These are phyloP conservation scores for Nomada ruficornis DNA, from an alignment of 2,888 invertebrate species.

Conservation along the genomic window DNA sequence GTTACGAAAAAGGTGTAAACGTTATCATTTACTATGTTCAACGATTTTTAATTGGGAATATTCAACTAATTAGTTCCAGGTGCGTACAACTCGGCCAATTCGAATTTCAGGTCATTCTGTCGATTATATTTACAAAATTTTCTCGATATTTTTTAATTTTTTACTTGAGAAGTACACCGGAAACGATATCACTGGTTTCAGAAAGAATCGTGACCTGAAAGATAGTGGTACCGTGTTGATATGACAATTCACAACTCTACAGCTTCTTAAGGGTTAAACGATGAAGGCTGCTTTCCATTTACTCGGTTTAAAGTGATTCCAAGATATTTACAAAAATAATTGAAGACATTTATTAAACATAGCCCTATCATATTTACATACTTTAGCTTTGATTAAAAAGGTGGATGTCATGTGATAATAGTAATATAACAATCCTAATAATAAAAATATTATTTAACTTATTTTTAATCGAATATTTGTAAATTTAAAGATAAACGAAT, in stretches of 20 bases:
- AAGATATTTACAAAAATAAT: background rate
- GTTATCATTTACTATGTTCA: slow-evolving; percentile 8
- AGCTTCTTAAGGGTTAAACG: slow-evolving; percentile 29
- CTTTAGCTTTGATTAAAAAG: no score
- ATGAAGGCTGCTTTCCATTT: slow-evolving; percentile 41
- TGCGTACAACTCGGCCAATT: background rate
- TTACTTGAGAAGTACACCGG: background rate
- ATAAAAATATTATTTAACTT: no score
- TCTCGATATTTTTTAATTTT: no score
- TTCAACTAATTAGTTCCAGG: background rate
- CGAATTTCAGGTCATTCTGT: background rate
- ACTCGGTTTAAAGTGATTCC: background rate
- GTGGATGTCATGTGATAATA: no score
- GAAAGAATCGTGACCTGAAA: slow-evolving; percentile 16
- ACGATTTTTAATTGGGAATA: background rate
- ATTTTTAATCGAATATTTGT: no score
- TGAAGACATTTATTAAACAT: background rate
- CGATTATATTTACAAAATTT: background rate
- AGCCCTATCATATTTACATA: no score
- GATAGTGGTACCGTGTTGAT: slow-evolving; percentile 20
- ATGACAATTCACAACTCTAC: slow-evolving; percentile 31
- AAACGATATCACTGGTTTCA: slow-evolving; percentile 56
- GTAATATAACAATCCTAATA: no score
- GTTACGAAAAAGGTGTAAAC: slow-evolving; percentile 10
- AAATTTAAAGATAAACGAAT: no score